Percentiles rank a stretch among this genome's conserved stretches.
These are phyloP conservation scores for Netelia virgata DNA, from an alignment of 2,888 invertebrate genomes.

Conservation along the genomic window DNA sequence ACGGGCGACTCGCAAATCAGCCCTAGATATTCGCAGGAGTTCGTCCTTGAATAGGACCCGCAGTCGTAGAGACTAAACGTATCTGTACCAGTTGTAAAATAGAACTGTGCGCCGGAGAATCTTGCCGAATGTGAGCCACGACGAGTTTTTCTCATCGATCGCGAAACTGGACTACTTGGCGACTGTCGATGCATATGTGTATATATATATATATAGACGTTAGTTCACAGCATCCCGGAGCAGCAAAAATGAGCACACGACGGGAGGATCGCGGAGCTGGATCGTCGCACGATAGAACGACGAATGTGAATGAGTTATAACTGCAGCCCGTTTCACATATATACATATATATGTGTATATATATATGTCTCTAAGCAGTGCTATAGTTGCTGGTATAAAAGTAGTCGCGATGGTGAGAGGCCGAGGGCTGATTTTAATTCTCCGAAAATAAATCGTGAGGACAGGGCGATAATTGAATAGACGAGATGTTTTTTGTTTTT, in stretches of 20 bases:
- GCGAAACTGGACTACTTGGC: conserved; percentile 40
- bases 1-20: conserved; percentile 1
- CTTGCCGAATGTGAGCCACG: conserved; percentile 41
- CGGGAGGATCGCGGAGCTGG: conserved; percentile 23
- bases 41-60: conserved; percentile 50
- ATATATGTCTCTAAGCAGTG: not conserved
- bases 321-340: conserved; percentile 17
- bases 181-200: not conserved
- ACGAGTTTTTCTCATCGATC: conserved; percentile 59
- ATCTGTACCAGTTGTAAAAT: conserved; percentile 14
- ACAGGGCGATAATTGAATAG: conserved; percentile 76
- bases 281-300: conserved; percentile 30
- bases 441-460: conserved; percentile 75
- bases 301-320: conserved; percentile 54
- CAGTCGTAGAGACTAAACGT: conserved; percentile 37
- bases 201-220: conserved; percentile 2
- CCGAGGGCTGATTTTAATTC: conserved; percentile 55
- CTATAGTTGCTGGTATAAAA: not conserved
- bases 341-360: not conserved
- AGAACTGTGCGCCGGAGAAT: conserved; percentile 24
- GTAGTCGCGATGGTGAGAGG: not conserved
- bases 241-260: conserved; percentile 45
- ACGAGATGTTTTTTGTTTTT: not conserved
- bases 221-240: conserved; percentile 34
- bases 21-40: conserved; percentile 34